Conservation (phyloP, 2,888 invertebrate genomes). For the Caenorhabditis zanzibari region DNA sequence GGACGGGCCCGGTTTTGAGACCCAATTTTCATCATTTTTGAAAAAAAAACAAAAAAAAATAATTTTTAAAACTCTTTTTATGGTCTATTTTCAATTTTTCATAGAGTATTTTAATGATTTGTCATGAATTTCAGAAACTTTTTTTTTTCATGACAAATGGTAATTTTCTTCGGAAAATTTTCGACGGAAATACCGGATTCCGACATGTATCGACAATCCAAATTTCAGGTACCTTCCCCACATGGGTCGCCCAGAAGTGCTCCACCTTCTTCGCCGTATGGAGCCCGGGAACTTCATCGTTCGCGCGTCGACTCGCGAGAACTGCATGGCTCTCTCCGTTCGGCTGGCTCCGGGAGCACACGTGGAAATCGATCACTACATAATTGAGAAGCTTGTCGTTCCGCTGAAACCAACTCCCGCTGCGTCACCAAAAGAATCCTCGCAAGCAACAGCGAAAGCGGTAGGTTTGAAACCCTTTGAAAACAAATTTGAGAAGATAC, state of each 20-base stretch:
- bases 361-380: constrained; percentile 95
- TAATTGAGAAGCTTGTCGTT: constrained; percentile 89
- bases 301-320: constrained; percentile 93
- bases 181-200: too few species aligned
- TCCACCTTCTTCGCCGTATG: constrained; percentile 92
- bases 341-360: constrained; percentile 89
- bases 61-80: too few species aligned
- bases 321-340: constrained; percentile 96
- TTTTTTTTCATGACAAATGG: too few species aligned
- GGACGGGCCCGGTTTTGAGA: too few species aligned
- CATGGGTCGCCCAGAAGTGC: constrained; percentile 94
- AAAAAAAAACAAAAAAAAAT: too few species aligned
- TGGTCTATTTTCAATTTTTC: not conserved
- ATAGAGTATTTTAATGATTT: not conserved
- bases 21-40: too few species aligned
- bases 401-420: constrained; percentile 19
- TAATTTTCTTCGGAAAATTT: too few species aligned
- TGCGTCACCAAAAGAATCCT: constrained; percentile 14
- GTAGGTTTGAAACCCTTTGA: constrained; percentile 21
- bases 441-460: constrained; percentile 31
- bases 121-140: too few species aligned
- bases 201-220: not conserved
- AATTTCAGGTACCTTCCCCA: constrained; percentile 89
- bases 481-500: not conserved
- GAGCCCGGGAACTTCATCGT: constrained; percentile 97